Conservation (phyloP, 2,113 vertebrate genomes). For the Myotis davidii region DNA sequence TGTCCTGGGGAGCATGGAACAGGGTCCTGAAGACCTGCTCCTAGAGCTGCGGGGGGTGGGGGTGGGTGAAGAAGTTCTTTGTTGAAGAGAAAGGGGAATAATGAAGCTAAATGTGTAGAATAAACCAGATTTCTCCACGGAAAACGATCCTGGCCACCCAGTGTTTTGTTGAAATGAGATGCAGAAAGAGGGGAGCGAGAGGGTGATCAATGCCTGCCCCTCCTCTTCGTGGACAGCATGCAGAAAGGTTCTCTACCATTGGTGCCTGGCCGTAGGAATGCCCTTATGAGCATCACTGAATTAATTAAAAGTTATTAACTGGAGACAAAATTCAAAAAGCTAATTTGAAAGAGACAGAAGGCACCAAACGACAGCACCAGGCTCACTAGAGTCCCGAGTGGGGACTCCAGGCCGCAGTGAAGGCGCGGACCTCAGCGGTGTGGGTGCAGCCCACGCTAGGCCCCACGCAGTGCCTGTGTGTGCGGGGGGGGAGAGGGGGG, state of each 20-base stretch:
- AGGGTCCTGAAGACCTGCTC: not conserved
- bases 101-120: not conserved
- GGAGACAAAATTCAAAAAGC: slow-evolving; percentile 18
- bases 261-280: not conserved
- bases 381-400: not conserved
- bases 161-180: slow-evolving; percentile 54
- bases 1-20: not conserved
- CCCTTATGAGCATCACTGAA: not conserved
- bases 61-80: not conserved
- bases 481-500: no score
- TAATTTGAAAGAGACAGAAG: not conserved
- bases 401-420: not conserved
- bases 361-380: not conserved
- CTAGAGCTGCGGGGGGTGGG: not conserved
- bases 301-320: slow-evolving; percentile 23
- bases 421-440: not conserved
- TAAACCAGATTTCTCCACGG: slow-evolving; percentile 20
- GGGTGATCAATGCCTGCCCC: not conserved
- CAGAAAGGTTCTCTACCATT: not conserved
- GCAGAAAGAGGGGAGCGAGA: not conserved
- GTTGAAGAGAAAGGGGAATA: not conserved
- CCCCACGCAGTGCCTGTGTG: no score
- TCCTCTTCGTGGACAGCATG: not conserved
- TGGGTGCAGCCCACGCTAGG: no score
- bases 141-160: not conserved